Base-by-base conservation (phyloP, 1,140 invertebrate genomes). In the Zaprionus africanus region DNA sequence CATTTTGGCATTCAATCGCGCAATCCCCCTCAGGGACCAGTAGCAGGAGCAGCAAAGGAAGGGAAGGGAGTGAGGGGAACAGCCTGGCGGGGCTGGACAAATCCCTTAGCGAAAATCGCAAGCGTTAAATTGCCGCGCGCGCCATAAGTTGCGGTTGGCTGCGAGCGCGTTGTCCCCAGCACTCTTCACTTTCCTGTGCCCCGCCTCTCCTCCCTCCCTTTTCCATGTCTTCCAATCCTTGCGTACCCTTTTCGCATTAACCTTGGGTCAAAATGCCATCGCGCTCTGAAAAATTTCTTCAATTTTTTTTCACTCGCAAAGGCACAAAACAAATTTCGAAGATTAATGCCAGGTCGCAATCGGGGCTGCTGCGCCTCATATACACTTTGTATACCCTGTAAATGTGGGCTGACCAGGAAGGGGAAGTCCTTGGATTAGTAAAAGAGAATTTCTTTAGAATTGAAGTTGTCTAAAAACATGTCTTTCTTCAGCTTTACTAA, bases 1-100 rank as follows among this genome's bases (percentile, higher is more conserved):
- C 81, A 88, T 87, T 87, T 72, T 88, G 84, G 84, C 83, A 87
- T 88, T 87, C 83, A 87, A 86, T 86, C 81, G 84, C 81, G 80
- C 72, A 81, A 66, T 78, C 65, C 70, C 69, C 26, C 61, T 46
- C n/a, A n/a, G n/a, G 41, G n/a, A 2, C 2, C 15, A 0, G 2
- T 4, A 9, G 41, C 41, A 11, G n/a, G 13, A 13, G 4, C 2
- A 17, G 15, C 1, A 15, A 5, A n/a, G 41, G 41, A 3, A 6
- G 41, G 5, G 7, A 7, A 38, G 36, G 36, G 4, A 38, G 13
- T 3, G 13, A 1, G 13, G 4, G 36, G 13, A 15, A 38, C 12
- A 38, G 36, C 13, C 31, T 34, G 9, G 31, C 31, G 31, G 75
- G 67, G 36, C 22, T 54, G 38, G 36, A 63, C 43, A 78, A 81